Percentiles rank a stretch among this genome's conserved stretches.
Evolutionary conservation across 2,113 vertebrate genomes (phyloP).

Genomic region (Poeciliopsis prolifica): DNA sequence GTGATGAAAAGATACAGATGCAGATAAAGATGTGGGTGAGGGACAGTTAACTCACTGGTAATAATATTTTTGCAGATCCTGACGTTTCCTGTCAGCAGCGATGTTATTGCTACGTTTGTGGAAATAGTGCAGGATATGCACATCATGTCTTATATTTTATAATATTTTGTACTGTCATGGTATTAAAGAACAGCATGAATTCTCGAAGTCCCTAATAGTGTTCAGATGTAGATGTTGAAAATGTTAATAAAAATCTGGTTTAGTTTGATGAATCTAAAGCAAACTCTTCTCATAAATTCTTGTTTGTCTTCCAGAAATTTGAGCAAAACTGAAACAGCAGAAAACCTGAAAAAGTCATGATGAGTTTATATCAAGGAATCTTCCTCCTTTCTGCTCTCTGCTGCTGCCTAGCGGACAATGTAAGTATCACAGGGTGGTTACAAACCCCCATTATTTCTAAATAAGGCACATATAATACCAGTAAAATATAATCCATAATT

Average conservation of each 20-base stretch:
- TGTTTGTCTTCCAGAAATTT: conserved; percentile 33
- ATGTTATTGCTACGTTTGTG: neutral
- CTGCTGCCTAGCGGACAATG: conserved; percentile 68
- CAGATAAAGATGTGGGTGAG: neutral
- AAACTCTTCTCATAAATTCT: neutral
- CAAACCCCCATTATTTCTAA: neutral
- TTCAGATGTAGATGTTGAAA: neutral
- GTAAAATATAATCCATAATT: no score
- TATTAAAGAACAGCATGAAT: neutral
- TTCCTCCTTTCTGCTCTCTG: conserved; percentile 64
- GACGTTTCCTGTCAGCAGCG: neutral
- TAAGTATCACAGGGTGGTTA: conserved; percentile 44
- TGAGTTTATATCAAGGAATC: conserved; percentile 28
- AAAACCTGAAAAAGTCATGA: conserved; percentile 51
- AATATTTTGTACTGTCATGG: neutral
- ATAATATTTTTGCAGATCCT: neutral
- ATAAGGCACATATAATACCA: neutral
- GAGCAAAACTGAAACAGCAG: conserved; percentile 13
- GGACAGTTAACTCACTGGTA: neutral
- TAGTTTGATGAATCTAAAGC: neutral
- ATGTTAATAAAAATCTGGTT: neutral
- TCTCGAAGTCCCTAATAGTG: neutral
- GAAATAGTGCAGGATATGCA: neutral
- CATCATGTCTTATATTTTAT: neutral
- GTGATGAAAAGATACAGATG: conserved; percentile 1